Conservation (phyloP, 2,797 vertebrate genomes). For the Fistularia commersonii region DNA sequence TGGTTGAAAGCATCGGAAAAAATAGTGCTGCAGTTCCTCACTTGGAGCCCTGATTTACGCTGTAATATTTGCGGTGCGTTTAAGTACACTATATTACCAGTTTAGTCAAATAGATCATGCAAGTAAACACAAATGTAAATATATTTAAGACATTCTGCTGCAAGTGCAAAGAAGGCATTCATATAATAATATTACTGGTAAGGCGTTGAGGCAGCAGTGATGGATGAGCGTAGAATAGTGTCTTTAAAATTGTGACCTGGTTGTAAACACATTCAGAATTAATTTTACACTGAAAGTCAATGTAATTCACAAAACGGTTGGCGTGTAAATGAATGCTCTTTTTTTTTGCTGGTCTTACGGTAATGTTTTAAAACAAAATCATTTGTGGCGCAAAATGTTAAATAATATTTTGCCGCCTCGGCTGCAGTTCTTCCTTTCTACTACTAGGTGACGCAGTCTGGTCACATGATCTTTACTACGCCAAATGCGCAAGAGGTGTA, state of each 20-base stretch:
- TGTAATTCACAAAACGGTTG: too few relatives aligned
- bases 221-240: conserved; percentile 40
- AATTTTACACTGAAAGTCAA: too few relatives aligned
- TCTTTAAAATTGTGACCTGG: not conserved
- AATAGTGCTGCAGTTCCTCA: conserved; percentile 18
- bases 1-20: not conserved
- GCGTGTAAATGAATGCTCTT: too few relatives aligned
- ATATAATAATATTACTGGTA: conserved; percentile 27
- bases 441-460: too few relatives aligned
- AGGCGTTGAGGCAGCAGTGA: conserved; percentile 7
- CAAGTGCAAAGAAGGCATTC: not conserved
- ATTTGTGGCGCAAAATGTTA: too few relatives aligned
- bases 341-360: too few relatives aligned
- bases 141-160: conserved; percentile 2
- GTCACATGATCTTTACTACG: too few relatives aligned
- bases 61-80: conserved; percentile 22
- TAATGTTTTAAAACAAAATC: too few relatives aligned
- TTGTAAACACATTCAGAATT: too few relatives aligned
- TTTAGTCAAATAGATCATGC: conserved; percentile 20
- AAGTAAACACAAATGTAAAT: conserved; percentile 27
- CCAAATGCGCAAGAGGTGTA: too few relatives aligned
- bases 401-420: too few relatives aligned
- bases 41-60: conserved; percentile 17
- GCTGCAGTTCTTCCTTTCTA: too few relatives aligned
- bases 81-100: conserved; percentile 15